These are phyloP conservation scores for Megaleporinus macrocephalus DNA, from an alignment of 2,113 vertebrate genomes.

Conservation along the genomic window DNA sequence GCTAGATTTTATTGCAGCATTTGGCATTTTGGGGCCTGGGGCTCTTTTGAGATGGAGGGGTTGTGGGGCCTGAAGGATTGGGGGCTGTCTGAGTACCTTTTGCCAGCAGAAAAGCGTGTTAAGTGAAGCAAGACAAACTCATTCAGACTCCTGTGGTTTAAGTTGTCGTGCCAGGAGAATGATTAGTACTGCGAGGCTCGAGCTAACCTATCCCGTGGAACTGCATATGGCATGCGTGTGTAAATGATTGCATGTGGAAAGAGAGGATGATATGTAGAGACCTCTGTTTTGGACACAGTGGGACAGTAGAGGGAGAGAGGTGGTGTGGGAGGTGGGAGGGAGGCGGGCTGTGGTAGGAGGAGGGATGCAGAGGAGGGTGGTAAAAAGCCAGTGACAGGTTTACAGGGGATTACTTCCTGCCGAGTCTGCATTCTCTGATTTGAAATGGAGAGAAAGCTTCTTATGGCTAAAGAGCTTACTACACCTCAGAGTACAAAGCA, in stretches of 20 bases:
- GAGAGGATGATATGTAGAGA: slow-evolving; percentile 52
- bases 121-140: slow-evolving; percentile 52
- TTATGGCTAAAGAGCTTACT: slow-evolving; percentile 82
- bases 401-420: slow-evolving; percentile 81
- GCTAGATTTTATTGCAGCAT: background rate
- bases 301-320: slow-evolving; percentile 56
- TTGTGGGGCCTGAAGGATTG: slow-evolving; percentile 15
- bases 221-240: slow-evolving; percentile 47
- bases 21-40: background rate
- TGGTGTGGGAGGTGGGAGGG: slow-evolving; percentile 48
- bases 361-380: slow-evolving; percentile 63
- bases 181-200: slow-evolving; percentile 54
- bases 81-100: background rate
- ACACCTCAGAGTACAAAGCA: slow-evolving; percentile 69
- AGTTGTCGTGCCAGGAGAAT: slow-evolving; percentile 59
- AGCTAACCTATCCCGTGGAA: slow-evolving; percentile 16
- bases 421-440: slow-evolving; percentile 81
- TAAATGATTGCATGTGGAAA: slow-evolving; percentile 43
- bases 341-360: background rate
- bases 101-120: slow-evolving; percentile 34
- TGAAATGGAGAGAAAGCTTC: slow-evolving; percentile 80
- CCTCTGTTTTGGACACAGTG: slow-evolving; percentile 35
- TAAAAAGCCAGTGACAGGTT: slow-evolving; percentile 77
- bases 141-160: slow-evolving; percentile 49
- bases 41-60: background rate